A percentile compares a stretch with the other conserved stretches of the same genome.
These are phyloP conservation scores for Eumaeus atala DNA, from an alignment of 1,140 invertebrate genomes.

Conservation along the genomic window DNA sequence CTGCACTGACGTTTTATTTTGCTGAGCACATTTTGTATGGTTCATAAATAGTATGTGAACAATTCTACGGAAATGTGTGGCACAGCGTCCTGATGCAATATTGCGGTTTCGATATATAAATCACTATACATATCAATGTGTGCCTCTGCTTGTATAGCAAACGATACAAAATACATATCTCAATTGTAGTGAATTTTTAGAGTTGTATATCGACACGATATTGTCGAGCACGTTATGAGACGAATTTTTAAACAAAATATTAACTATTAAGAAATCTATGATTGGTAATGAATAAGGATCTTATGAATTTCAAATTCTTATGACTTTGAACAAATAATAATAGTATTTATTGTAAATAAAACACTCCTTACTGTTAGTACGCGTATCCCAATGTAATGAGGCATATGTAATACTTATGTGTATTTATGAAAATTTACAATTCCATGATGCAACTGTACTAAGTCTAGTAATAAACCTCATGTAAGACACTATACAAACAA, in stretches of 20 bases:
- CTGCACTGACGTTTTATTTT: too few relatives aligned
- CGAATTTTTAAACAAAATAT: slow-evolving; percentile 61
- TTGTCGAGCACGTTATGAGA: slow-evolving; percentile 49
- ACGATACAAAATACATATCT: slow-evolving; percentile 54
- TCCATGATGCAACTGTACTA: slow-evolving; percentile 26
- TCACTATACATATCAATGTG: slow-evolving; percentile 70
- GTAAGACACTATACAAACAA: slow-evolving; percentile 17
- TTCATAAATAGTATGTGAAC: too few relatives aligned
- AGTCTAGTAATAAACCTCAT: slow-evolving; percentile 14
- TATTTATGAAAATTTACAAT: slow-evolving; percentile 22
- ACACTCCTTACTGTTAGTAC: slow-evolving; percentile 49
- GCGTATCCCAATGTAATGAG: slow-evolving; percentile 37
- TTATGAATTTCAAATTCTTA: slow-evolving; percentile 71
- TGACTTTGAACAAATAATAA: slow-evolving; percentile 61
- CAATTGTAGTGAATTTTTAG: slow-evolving; percentile 62
- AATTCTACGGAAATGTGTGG: too few relatives aligned
- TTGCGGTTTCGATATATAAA: slow-evolving; percentile 15
- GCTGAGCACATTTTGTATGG: too few relatives aligned
- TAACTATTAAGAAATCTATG: slow-evolving; percentile 53
- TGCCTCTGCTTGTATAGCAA: slow-evolving; percentile 71
- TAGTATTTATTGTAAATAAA: slow-evolving; percentile 63
- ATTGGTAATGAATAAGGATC: slow-evolving; percentile 60
- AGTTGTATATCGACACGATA: slow-evolving; percentile 55
- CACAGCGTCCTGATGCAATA: slow-evolving; percentile 7
- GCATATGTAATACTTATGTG: slow-evolving; percentile 7